Evolutionary conservation across 2,113 vertebrate species (phyloP).

Genomic region (Epinephelus fuscoguttatus): DNA sequence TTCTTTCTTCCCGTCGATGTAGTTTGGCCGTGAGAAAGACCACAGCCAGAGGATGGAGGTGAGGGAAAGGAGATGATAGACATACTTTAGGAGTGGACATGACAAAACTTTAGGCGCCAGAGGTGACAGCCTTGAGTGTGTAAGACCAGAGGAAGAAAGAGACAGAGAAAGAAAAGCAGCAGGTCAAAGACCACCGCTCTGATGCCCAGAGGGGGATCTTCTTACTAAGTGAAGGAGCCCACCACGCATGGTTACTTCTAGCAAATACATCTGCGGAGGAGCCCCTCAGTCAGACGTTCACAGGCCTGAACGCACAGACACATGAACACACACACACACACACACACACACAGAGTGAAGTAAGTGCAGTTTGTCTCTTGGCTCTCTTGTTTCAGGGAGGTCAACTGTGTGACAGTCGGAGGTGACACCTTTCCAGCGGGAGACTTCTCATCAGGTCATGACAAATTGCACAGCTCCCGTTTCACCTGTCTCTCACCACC

Average conservation of each 20-base stretch:
- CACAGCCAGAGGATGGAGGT: slow-evolving; percentile 14
- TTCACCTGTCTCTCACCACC: slow-evolving; percentile 66
- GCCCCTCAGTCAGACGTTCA: slow-evolving; percentile 39
- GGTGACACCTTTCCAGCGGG: slow-evolving; percentile 73
- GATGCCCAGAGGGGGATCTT: slow-evolving; percentile 70
- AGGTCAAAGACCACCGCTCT: slow-evolving; percentile 77
- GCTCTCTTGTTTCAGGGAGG: slow-evolving; percentile 80
- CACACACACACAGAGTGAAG: slow-evolving; percentile 44
- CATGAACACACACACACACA: slow-evolving; percentile 15
- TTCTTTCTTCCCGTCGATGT: slow-evolving; percentile 4
- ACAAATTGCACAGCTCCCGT: slow-evolving; percentile 69
- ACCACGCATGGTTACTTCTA: slow-evolving; percentile 75
- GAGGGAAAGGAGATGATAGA: slow-evolving; percentile 52
- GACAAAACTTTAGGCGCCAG: slow-evolving; percentile 59
- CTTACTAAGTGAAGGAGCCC: slow-evolving; percentile 73
- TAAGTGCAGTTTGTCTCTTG: slow-evolving; percentile 68
- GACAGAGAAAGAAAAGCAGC: slow-evolving; percentile 61
- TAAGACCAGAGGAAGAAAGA: slow-evolving; percentile 62
- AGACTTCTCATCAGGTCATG: slow-evolving; percentile 63
- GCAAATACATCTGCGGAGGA: slow-evolving; percentile 67
- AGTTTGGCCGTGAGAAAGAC: slow-evolving; percentile 25
- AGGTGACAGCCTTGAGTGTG: slow-evolving; percentile 76
- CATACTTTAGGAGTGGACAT: slow-evolving; percentile 45
- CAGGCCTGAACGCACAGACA: slow-evolving; percentile 33
- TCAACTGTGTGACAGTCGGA: slow-evolving; percentile 80